phyloP scores from a whole-genome alignment of 2,888 invertebrate species.

The Cryptus viduatorius region DNA sequence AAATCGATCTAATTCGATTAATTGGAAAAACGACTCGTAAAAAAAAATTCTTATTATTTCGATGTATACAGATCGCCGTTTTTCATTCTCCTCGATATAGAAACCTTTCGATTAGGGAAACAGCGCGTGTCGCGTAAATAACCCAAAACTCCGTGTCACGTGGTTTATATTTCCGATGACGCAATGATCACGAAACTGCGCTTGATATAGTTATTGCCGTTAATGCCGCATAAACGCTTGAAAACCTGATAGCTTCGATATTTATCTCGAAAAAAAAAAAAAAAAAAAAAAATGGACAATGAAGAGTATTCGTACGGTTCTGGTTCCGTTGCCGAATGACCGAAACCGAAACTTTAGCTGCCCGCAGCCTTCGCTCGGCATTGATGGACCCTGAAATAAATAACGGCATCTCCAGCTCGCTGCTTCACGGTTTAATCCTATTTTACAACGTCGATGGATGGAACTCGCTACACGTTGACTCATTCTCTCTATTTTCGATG shows the following conservation, averaged over 20 bases:
- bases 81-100: too few species aligned
- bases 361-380: slow-evolving; percentile 20
- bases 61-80: too few species aligned
- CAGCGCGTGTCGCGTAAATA: neutral
- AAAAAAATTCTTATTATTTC: neutral
- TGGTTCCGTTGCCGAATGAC: slow-evolving; percentile 47
- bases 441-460: neutral
- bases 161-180: neutral
- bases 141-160: neutral
- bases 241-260: neutral
- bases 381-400: slow-evolving; percentile 52
- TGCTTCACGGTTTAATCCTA: slow-evolving; percentile 1
- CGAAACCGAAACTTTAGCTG: slow-evolving; percentile 55
- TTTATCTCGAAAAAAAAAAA: neutral
- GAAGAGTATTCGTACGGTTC: neutral
- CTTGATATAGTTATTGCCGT: neutral
- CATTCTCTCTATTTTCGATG: neutral
- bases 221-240: neutral
- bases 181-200: neutral
- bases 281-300: neutral
- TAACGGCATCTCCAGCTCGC: slow-evolving; percentile 60
- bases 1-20: too few species aligned
- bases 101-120: neutral
- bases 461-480: neutral
- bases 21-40: neutral